Evolutionary conservation across 2,797 vertebrate species (phyloP).

Genomic region (Phrynocephalus guinanensis): DNA sequence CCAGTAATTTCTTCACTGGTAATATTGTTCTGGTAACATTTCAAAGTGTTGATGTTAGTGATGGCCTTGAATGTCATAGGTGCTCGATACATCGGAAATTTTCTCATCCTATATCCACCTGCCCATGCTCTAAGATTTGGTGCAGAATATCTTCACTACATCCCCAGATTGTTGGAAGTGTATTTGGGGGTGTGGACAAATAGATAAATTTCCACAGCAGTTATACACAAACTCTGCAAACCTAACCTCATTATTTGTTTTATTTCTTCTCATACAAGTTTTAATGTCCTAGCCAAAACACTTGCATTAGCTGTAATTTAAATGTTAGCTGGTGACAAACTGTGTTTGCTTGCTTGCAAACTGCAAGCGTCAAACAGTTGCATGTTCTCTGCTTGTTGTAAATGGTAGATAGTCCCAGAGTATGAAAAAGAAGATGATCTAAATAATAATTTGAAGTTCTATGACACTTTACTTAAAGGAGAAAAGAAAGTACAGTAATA

Average conservation of each 20-base stretch:
- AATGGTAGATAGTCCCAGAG: constrained; percentile 47
- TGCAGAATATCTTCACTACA: neutral
- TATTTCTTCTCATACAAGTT: neutral
- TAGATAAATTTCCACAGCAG: no score
- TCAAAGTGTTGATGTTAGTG: neutral
- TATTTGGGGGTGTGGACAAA: neutral
- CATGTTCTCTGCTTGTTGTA: constrained; percentile 39
- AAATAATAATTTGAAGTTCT: constrained; percentile 56
- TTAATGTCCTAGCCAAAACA: neutral
- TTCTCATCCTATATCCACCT: neutral
- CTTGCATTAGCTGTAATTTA: neutral
- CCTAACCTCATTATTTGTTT: neutral
- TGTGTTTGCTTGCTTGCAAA: neutral
- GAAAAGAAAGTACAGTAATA: constrained; percentile 61
- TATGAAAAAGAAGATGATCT: constrained; percentile 43
- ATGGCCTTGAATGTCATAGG: neutral
- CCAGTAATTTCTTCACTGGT: neutral
- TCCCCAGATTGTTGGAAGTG: neutral
- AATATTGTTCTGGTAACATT: neutral
- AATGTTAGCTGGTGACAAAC: neutral
- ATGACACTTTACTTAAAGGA: constrained; percentile 51
- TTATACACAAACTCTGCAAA: no score
- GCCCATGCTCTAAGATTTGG: neutral
- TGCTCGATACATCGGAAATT: neutral
- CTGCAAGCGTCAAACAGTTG: neutral